Evolutionary conservation across 2,113 vertebrate genomes (phyloP).

Genomic region (Apteryx owenii): DNA sequence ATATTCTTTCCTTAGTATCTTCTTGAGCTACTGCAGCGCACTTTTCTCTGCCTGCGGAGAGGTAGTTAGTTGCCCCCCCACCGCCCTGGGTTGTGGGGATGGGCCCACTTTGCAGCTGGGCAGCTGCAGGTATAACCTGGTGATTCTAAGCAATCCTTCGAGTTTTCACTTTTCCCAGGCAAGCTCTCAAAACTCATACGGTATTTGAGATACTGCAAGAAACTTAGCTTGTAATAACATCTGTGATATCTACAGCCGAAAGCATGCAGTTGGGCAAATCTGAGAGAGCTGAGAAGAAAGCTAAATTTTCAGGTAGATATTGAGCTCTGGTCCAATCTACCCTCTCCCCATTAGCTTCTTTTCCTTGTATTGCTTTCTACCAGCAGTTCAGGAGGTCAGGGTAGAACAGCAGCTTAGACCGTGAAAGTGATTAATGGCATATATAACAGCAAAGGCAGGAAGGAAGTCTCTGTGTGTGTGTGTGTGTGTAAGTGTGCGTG

Average conservation of each 20-base stretch:
- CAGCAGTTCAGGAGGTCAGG: neutral
- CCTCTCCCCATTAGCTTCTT: fast-evolving
- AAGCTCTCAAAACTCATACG: neutral
- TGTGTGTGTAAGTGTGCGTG: neutral
- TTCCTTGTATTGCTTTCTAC: neutral
- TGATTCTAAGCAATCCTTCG: neutral
- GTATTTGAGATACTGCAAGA: neutral
- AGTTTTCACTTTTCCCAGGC: neutral
- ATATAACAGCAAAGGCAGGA: neutral
- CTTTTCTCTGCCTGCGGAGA: neutral
- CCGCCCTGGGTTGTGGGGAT: neutral
- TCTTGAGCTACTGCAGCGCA: neutral
- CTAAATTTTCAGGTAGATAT: neutral
- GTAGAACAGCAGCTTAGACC: neutral
- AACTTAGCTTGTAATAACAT: neutral
- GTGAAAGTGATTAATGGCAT: neutral
- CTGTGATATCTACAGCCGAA: neutral
- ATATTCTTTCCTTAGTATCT: neutral
- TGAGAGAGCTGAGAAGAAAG: neutral
- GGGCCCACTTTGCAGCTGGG: neutral
- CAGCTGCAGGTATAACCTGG: neutral
- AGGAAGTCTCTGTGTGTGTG: neutral
- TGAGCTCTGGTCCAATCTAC: neutral
- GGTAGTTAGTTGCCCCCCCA: neutral
- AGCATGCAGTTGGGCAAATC: neutral